Base-by-base conservation (phyloP, 2,797 vertebrate species). In the Heterohyrax brucei region DNA sequence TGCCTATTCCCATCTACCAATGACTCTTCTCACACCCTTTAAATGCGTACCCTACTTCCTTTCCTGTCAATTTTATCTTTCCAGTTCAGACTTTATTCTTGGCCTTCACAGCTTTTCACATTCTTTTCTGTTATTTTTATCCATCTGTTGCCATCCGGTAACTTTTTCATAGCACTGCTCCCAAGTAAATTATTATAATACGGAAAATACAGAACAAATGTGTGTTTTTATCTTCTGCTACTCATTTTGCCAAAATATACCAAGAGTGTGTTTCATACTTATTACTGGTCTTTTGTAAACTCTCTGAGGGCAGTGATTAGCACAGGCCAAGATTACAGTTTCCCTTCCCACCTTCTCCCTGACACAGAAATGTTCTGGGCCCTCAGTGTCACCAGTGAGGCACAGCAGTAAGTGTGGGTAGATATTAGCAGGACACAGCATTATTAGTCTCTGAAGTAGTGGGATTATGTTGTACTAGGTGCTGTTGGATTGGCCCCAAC, bases 231-330 rank as follows among this genome's bases (percentile, higher is more conserved):
- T n/a, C 10, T 53, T 44, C 1, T 64, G 30, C 72, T 70, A 50
- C 50, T 72, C 70, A 16, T 80, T 96, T 87, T 82, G 80, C 87
- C 68, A 95, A 78, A 33, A 81, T 1, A 76, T 6, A 53, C 22
- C 22, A 18, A 48, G 28, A 50, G n/a, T n/a, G 62, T 72, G 30
- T 53, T 88, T 92, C 16, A 72, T 70, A 12, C 10, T 10, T 3
- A 1, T 80, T 59, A 9, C 10, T 64, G 18, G 16, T 68, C 5
- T 95, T 79, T 77, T 48, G 21, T 62, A 88, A 95, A 76, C 8
- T 46, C 30, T 19, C n/a, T 39, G 77, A 89, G 44, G 6, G 24
- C 1, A 75, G n/a, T 22, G 44, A 48, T 28, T 62, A 53, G 39
- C 24, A 80, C 2, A 2, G 33, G 2, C 28, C 14, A 28, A 7